Base-by-base conservation (phyloP, 35 echinoderm and acorn worm genomes). In the Ophioderma brevispina region DNA sequence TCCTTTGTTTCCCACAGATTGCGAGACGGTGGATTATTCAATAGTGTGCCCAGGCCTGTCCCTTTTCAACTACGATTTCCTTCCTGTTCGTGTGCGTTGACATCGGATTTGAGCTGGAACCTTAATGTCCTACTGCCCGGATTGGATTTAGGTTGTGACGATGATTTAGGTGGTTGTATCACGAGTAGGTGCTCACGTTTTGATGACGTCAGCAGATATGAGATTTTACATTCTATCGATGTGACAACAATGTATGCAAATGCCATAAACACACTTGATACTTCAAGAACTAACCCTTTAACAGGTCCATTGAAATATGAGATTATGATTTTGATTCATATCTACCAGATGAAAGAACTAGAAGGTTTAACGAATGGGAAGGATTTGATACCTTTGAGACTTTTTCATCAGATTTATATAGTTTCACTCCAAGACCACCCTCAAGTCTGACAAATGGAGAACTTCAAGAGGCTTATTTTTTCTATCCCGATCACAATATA, bases 21-120 rank as follows among this genome's bases (percentile, higher is more conserved):
- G 50, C 93, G 75, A 76, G 91, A 99, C 85, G 97, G 97, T 14
- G 97, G 97, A 1, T 92, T 98, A 78, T 99, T 99, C 77, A 95
- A 88, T 56, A 70, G n/a, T 25, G 77, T 25, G 1, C 97, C 90
- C 1, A 77, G 75, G 18, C 84, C 84, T 11, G 92, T 82, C 30
- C 78, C 91, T 78, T 99, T 93, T 64, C 55, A 75, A 3, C 80
- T 91, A 5, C 87, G 83, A 14, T 64, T 93, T 37, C 97, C 87
- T 40, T 84, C 91, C 5, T 99, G 97, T 40, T 96, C 91, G 10
- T 99, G 97, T 30, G n/a, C 83, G 0, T 43, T 88, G 32, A 85
- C 90, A 13, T 41, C 76, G 30, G 59, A 70, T 30, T 30, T 46
- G 77, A 38, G 90, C 40, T 21, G 90, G 63, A 30, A 38, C 37